Base-by-base conservation (phyloP, 2,888 invertebrate species). In the Atrina japonica region DNA sequence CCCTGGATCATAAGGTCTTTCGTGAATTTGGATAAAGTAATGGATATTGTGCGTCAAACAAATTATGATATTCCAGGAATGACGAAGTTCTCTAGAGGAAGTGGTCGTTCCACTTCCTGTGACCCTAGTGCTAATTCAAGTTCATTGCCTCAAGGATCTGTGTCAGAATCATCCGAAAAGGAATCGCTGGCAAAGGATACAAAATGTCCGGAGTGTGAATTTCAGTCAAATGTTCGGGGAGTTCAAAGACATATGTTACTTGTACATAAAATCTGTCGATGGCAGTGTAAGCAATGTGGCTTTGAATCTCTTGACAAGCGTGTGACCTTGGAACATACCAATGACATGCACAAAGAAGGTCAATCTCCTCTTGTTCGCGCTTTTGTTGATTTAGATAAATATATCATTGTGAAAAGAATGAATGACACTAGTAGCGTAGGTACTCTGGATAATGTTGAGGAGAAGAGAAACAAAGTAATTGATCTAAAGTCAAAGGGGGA, bases 241-340 rank as follows among this genome's bases (percentile, higher is more conserved):
- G 49, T 61, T 3, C 27, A 61, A 30, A 27, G 47, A 3, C 68
- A 68, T 21, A 27, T 68, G 55, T 45, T 68, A 30, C 23, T 61
- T 16, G 50, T 61, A 9, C 68, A 68, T 25, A 68, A 68, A 43
- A 61, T 61, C 18, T 68, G 68, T 47, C 41, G 52, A 35, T 68
- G 68, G 68, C 41, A 41, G 16, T 68, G 68, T 29, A 61, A 61
- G 16, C 21, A 29, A 40, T 68, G 68, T 61, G 61, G 68, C 14
- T 68, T 61, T 61, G 55, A 43, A 30, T 68, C 68, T 14, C 25
- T n/a, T 14, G 61, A 53, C 61, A 61, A 61, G 27, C 47, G 55
- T 47, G 68, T 53, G 21, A 55, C 55, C n/a, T 53, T 68, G 29
- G 53, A 61, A 45, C 68, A 68, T 55, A 61, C 68, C 41, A 45